phyloP scores from a whole-genome alignment of 2,113 vertebrate species.

The Antechinus flavipes region DNA sequence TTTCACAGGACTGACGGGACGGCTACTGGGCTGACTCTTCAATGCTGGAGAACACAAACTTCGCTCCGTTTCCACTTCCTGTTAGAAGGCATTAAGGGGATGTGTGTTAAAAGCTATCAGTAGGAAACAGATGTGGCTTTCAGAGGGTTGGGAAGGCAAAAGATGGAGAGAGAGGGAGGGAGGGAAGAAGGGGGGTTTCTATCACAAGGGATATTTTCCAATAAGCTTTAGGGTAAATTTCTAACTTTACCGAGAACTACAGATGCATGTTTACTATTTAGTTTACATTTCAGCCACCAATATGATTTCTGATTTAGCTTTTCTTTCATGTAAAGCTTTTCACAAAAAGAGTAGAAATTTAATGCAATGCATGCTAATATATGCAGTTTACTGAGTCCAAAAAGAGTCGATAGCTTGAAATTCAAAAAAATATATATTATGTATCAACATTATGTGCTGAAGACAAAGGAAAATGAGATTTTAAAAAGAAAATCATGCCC shows the following conservation, averaged over 20 bases:
- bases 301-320: conserved; percentile 61
- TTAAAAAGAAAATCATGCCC: conserved; percentile 48
- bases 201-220: conserved; percentile 60
- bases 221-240: conserved; percentile 55
- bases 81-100: conserved; percentile 81
- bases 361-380: conserved; percentile 62
- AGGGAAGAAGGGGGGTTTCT: not conserved
- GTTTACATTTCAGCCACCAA: conserved; percentile 59
- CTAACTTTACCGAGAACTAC: conserved; percentile 55
- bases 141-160: not conserved
- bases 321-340: conserved; percentile 56
- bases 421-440: conserved; percentile 43
- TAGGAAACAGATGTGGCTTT: conserved; percentile 72
- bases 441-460: conserved; percentile 54
- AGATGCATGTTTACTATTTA: conserved; percentile 33
- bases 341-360: conserved; percentile 33
- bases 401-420: conserved; percentile 19
- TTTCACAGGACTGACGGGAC: conserved; percentile 65
- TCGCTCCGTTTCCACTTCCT: conserved; percentile 84
- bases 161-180: not conserved
- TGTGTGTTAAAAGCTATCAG: conserved; percentile 78
- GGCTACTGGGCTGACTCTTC: conserved; percentile 78
- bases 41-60: conserved; percentile 77
- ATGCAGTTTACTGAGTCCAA: conserved; percentile 43
- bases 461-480: conserved; percentile 65